Evolutionary conservation across 37 sponge, comb jelly and placozoan species (phyloP).

Genomic region (Eunapius fragilis): DNA sequence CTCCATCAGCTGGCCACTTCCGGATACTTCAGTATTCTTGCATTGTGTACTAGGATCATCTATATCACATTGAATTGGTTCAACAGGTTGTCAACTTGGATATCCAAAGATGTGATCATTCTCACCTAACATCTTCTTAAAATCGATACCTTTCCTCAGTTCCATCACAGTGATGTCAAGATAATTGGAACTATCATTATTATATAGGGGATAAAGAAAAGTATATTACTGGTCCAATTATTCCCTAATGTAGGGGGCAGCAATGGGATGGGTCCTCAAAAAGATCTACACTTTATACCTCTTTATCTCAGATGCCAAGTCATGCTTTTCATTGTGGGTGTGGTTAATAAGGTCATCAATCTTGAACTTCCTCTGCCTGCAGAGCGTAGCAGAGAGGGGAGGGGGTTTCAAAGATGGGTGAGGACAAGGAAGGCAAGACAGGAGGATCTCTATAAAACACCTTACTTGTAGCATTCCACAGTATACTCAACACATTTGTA

Average conservation of each 20-base stretch:
- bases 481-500: too few relatives aligned
- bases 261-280: too few relatives aligned
- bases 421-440: neutral
- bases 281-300: too few relatives aligned
- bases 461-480: too few relatives aligned
- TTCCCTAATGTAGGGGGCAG: too few relatives aligned
- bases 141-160: conserved; percentile 28
- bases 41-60: neutral
- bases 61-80: neutral
- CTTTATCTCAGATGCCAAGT: conserved; percentile 50
- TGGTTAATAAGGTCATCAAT: conserved; percentile 32
- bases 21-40: neutral
- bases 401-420: neutral
- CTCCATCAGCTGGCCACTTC: conserved; percentile 14
- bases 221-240: too few relatives aligned
- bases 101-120: too few relatives aligned
- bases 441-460: too few relatives aligned
- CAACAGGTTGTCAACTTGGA: neutral
- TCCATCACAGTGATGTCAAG: conserved; percentile 36
- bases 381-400: neutral
- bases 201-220: neutral
- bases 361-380: conserved; percentile 18
- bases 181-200: conserved; percentile 36
- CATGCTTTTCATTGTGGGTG: conserved; percentile 8
- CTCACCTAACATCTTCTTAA: conserved; percentile 32